Base-by-base conservation (phyloP, 2,888 invertebrate genomes). In the Leptogaster cylindrica region DNA sequence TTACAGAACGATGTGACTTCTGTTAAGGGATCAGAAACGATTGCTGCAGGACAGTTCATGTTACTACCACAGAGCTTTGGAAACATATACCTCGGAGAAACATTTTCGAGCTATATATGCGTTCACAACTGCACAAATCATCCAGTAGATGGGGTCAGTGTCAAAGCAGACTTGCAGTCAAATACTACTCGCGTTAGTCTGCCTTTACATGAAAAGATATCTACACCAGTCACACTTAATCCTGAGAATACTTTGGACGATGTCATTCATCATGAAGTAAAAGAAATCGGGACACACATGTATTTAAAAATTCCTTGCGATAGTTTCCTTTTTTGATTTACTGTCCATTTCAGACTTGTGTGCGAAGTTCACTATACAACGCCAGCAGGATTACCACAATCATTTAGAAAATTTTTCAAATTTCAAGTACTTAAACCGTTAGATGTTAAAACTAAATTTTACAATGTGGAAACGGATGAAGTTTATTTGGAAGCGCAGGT, bases 261-360 rank as follows among this genome's bases (percentile, higher is more conserved):
- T 82, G 93, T 98, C 31, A 95, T 98, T 76, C 93, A 95, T 77
- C 97, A 99, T 83, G 98, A 99, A 86, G 97, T 99, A n/a, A 98
- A 97, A 82, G 98, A 99, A 83, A 89, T 96, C 73, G 98, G 98
- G 41, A 94, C 95, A 48, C 98, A 99, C 78, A 97, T 98, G 92
- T 93, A 83, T n/a, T n/a, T n/a, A n/a, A n/a, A n/a, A n/a, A n/a
- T n/a, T n/a, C n/a, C n/a, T n/a, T n/a, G n/a, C n/a, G n/a, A n/a
- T n/a, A n/a, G n/a, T n/a, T n/a, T n/a, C n/a, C 8, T 10, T 46
- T 14, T 18, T 27, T 25, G 10, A 10, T 14, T 23, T 8, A 39
- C 12, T 41, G 7, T 25, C 12, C 25, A 25, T 46, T 83, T 70
- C 77, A 93, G 93, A 77, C 83, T 99, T 73, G 95, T 97, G 1